These are phyloP conservation scores for Chrysolina oricalcia DNA, from an alignment of 2,888 invertebrate genomes.

Conservation along the genomic window DNA sequence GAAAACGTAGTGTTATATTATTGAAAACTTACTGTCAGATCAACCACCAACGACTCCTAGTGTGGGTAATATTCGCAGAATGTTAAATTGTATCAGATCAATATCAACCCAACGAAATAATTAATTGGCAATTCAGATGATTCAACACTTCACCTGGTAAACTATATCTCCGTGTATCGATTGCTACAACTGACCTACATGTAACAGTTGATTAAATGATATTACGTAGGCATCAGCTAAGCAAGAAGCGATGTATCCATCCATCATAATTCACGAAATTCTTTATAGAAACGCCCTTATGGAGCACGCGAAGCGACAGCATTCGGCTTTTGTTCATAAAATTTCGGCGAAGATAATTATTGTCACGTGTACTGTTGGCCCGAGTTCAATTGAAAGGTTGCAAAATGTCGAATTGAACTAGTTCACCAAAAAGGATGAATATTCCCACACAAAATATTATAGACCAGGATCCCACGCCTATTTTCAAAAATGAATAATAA, in stretches of 20 bases:
- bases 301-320: slow-evolving; percentile 54
- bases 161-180: slow-evolving; percentile 46
- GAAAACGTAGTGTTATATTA: too few relatives aligned
- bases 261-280: slow-evolving; percentile 61
- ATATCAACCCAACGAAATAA: neutral
- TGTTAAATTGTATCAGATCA: too few relatives aligned
- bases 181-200: slow-evolving; percentile 50
- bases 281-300: slow-evolving; percentile 53
- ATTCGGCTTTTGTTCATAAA: slow-evolving; percentile 4
- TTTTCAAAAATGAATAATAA: too few relatives aligned
- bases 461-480: too few relatives aligned
- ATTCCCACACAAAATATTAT: too few relatives aligned
- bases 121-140: neutral
- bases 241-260: slow-evolving; percentile 57
- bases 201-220: slow-evolving; percentile 49
- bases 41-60: too few relatives aligned
- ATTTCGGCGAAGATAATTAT: neutral
- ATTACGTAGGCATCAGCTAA: slow-evolving; percentile 56
- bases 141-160: neutral
- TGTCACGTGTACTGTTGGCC: neutral
- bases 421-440: too few relatives aligned
- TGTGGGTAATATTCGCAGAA: too few relatives aligned
- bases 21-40: too few relatives aligned
- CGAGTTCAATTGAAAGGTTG: neutral
- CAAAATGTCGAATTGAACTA: too few relatives aligned